phyloP scores from a whole-genome alignment of 1,140 invertebrate species.

The Chironomus striatipennis region DNA sequence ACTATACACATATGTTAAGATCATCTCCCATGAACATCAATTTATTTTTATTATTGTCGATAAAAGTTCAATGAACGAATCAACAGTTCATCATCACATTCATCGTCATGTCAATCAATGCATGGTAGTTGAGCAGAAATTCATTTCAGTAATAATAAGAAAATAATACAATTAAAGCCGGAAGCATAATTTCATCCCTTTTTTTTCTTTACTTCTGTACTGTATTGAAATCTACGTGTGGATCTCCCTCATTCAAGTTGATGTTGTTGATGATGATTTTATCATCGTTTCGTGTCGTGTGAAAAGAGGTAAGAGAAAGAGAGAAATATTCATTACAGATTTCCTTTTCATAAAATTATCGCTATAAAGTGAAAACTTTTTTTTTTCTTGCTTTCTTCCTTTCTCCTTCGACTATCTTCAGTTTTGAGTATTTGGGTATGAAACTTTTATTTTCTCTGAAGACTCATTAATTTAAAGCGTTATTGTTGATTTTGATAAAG shows the following conservation, averaged over 20 bases:
- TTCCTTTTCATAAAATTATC: not conserved
- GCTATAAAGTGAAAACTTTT: not conserved
- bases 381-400: not conserved
- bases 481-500: too few relatives aligned
- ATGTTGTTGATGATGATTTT: not conserved
- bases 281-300: not conserved
- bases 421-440: too few relatives aligned
- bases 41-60: not conserved
- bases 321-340: not conserved
- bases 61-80: not conserved
- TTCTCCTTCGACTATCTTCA: not conserved
- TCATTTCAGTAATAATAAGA: not conserved
- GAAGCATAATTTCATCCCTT: not conserved
- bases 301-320: not conserved
- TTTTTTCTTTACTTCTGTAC: not conserved
- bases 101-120: not conserved
- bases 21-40: not conserved
- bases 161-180: not conserved
- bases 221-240: not conserved
- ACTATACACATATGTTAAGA: too few relatives aligned
- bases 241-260: not conserved
- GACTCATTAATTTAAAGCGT: too few relatives aligned
- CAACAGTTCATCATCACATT: not conserved
- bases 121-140: not conserved
- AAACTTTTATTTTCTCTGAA: too few relatives aligned